Evolutionary conservation across 2,113 vertebrate genomes (phyloP), one percentile per base, ranked within the genome.

Genomic region (Carassius carassius): DNA sequence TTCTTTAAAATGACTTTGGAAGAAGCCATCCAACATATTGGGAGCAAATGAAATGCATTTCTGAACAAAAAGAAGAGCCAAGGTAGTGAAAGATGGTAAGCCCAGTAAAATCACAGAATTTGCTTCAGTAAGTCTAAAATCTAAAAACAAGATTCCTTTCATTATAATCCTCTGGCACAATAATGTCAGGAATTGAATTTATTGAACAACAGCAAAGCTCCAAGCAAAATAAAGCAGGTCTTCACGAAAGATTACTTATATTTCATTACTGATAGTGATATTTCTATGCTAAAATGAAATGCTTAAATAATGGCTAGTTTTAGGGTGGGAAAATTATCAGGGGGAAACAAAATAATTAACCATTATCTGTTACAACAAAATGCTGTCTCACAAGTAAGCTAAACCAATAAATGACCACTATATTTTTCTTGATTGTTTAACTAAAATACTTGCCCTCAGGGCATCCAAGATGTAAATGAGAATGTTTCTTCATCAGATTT

Each of bases 281-380:
- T 29, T 29, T 29, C 29, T 29, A 29, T 29, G 29, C 29, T 13
- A 13, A 49, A 49, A 67, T 60, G n/a, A 44, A 44, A 44, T 75
- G 73, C 5, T 47, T 78, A 65, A 85, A 90, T 74, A 69, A 70
- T 16, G 16, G 67, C 56, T 47, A 29, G 56, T 54, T 88, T 78
- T n/a, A 19, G 72, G 44, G 9, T 13, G 12, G 51, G 37, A 41
- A 81, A 81, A 79, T 88, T 70, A 86, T 73, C 14, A 12, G 29
- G 73, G 49, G 49, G 78, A 80, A 82, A 82, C 63, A 76, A 54
- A 84, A 84, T 19, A 74, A 65, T 86, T 73, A 81, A 29, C 65
- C 56, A 78, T 21, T 65, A 67, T 87, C 78, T 65, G 51, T 29
- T 67, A 32, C 41, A 73, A 16, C n/a, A 21, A 5, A 11, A 47